Base-by-base conservation (phyloP, 2,113 vertebrate genomes). In the Azemiops feae region DNA sequence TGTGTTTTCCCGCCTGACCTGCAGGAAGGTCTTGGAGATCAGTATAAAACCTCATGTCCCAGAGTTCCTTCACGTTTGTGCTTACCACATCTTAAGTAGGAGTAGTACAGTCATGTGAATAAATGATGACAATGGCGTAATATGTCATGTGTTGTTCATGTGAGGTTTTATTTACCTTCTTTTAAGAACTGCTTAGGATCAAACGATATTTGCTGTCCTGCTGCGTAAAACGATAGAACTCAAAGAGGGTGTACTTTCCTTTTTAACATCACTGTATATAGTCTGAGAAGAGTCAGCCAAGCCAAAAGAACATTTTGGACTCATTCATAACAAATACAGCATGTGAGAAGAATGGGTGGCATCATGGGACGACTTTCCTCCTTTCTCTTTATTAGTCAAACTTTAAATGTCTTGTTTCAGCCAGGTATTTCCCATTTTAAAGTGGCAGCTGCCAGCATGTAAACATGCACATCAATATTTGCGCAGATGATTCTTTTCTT, bases 371-470 rank as follows among this genome's bases (percentile, higher is more conserved):
- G 34, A 81, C n/a, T 43, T 22, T 20, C 34, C 34, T 81, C 74
- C 7, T 43, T 81, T 22, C 18, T 7, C 2, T 81, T 81, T 43
- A 43, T 81, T 81, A 43, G 7, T 81, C 39, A 18, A 39, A 9
- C 18, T 22, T 81, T 81, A 81, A 81, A 81, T 43, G 39, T 43
- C 34, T 81, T 81, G 34, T 43, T 81, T 81, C 74, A 43, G 34
- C 74, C 54, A 60, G 25, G 7, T 58, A 91, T 4, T 11, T 4
- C 5, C 23, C 3, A 69, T n/a, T 23, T 16, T 88, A 74, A 90
- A 18, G 25, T 50, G 0, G 1, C 58, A 69, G n/a, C 0, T 4
- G 87, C 74, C 0, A 9, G 14, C 0, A 1, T 85, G 11, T 30
- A 53, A 81, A 25, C 22, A 55, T 47, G 57, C 74, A 1, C 50